phyloP scores from a whole-genome alignment of 2,113 vertebrate genomes.

The Grus americana region DNA sequence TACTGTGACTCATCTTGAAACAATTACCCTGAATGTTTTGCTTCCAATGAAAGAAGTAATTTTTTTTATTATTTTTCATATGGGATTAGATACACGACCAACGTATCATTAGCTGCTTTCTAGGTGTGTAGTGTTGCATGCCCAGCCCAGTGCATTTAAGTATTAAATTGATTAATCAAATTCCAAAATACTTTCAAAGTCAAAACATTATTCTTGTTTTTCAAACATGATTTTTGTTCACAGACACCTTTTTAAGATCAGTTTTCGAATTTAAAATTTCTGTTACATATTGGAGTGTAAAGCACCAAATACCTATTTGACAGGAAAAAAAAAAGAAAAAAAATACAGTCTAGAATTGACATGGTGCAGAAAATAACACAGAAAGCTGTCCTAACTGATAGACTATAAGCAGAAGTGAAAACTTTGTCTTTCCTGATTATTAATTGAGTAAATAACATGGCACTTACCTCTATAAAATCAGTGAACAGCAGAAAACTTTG shows the following conservation, averaged over 20 bases:
- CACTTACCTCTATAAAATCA: constrained; percentile 61
- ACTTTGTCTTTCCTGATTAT: neutral
- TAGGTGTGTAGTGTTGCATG: neutral
- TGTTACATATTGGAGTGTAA: neutral
- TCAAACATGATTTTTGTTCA: neutral
- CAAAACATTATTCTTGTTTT: neutral
- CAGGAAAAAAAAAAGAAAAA: neutral
- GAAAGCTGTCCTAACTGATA: neutral
- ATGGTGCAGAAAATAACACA: neutral
- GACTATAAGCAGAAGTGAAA: neutral
- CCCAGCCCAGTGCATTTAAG: neutral
- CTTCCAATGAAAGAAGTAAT: neutral
- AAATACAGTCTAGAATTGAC: neutral
- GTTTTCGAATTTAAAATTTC: neutral
- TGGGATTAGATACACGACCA: neutral
- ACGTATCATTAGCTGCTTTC: neutral
- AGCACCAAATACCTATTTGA: neutral
- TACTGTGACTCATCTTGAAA: neutral
- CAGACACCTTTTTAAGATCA: neutral
- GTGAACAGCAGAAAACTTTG: constrained; percentile 43
- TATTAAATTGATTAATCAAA: neutral
- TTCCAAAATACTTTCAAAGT: neutral
- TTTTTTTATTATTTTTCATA: neutral
- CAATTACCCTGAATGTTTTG: neutral
- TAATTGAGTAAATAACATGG: constrained; percentile 31